These are phyloP conservation scores for Zosterops hypoxanthus DNA, from an alignment of 2,113 vertebrate genomes.

Conservation along the genomic window DNA sequence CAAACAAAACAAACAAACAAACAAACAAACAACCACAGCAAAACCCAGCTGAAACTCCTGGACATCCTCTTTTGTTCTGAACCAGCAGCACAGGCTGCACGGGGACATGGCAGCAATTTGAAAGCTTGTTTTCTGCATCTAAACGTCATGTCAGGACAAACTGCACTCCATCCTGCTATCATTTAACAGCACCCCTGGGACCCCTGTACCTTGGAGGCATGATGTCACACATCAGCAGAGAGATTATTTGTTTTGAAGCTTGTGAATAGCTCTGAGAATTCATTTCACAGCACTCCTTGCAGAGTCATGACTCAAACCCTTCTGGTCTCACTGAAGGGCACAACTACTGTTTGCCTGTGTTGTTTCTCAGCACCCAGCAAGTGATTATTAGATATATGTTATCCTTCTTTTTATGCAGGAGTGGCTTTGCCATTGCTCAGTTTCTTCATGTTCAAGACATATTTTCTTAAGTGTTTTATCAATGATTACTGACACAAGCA, in stretches of 20 bases:
- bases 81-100: neutral
- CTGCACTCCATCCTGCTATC: neutral
- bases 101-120: neutral
- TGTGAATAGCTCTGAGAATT: conserved; percentile 26
- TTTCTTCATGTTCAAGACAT: neutral
- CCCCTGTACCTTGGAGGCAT: neutral
- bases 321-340: conserved; percentile 12
- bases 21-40: neutral
- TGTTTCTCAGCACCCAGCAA: neutral
- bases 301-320: conserved; percentile 11
- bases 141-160: neutral
- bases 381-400: neutral
- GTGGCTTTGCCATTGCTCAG: neutral
- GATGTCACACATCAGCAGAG: neutral
- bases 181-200: conserved; percentile 35
- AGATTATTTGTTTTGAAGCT: conserved; percentile 44
- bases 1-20: too few relatives aligned
- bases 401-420: neutral
- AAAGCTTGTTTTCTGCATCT: conserved; percentile 21
- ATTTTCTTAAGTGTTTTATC: neutral
- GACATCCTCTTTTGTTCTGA: neutral
- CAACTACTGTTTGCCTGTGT: neutral
- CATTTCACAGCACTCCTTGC: neutral
- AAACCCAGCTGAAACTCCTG: neutral
- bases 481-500: neutral